Evolutionary conservation across 2,888 invertebrate species (phyloP).

Genomic region (Melipona beecheii): DNA sequence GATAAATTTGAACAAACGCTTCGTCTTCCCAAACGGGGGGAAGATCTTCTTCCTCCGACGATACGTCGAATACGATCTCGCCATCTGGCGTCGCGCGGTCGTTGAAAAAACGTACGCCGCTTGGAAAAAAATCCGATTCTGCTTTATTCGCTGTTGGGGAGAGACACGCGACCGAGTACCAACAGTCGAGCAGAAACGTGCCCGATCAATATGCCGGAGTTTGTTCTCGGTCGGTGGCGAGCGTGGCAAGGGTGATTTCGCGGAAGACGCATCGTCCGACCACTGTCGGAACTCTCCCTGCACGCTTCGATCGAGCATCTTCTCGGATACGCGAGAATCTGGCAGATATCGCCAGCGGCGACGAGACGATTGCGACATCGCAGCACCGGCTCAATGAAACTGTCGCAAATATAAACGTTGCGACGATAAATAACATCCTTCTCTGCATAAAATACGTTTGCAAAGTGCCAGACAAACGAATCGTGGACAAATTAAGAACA

Average conservation of each 20-base stretch:
- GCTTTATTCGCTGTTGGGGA: slow-evolving; percentile 15
- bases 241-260: not conserved
- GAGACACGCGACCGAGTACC: slow-evolving; percentile 18
- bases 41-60: too few relatives aligned
- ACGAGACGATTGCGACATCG: slow-evolving; percentile 15
- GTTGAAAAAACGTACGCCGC: not conserved
- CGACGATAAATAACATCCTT: not conserved
- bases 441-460: too few relatives aligned
- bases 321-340: slow-evolving; percentile 16
- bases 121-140: not conserved
- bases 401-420: slow-evolving; percentile 5
- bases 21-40: not conserved
- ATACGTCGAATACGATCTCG: not conserved
- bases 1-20: not conserved
- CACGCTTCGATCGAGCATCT: not conserved
- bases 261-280: slow-evolving; percentile 17
- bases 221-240: slow-evolving; percentile 37
- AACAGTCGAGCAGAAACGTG: slow-evolving; percentile 24
- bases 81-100: slow-evolving; percentile 14
- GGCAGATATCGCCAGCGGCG: slow-evolving; percentile 24
- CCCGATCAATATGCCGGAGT: slow-evolving; percentile 22
- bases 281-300: not conserved
- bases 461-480: not conserved
- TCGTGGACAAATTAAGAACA: not conserved
- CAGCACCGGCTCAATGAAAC: slow-evolving; percentile 20